These are phyloP conservation scores for Drosophila trapezifrons DNA, from an alignment of 1,140 invertebrate genomes.

Conservation along the genomic window DNA sequence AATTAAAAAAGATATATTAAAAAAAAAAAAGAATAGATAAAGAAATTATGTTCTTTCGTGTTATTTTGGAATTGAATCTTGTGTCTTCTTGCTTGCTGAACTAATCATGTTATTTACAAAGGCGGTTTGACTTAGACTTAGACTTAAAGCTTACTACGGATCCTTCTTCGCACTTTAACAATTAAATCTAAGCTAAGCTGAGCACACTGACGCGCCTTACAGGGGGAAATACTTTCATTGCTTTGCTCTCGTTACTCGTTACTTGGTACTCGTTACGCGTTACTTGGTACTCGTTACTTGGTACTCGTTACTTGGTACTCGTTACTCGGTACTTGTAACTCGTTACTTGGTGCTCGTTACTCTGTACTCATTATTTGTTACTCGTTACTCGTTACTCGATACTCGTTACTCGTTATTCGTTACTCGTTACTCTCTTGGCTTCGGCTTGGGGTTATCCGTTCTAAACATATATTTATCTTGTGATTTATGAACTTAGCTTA, in stretches of 20 bases:
- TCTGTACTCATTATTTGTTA: no score
- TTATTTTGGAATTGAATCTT: conserved; percentile 14
- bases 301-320: no score
- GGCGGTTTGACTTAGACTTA: conserved; percentile 57
- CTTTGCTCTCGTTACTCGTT: no score
- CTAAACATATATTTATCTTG: not conserved
- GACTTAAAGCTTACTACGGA: conserved; percentile 28
- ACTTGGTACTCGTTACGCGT: no score
- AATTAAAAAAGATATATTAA: conserved; percentile 25
- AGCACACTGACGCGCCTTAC: conserved; percentile 25
- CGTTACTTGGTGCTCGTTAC: no score
- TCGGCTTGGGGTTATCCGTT: conserved; percentile 12
- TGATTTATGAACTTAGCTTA: conserved; percentile 29
- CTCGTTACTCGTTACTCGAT: no score
- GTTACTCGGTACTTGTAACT: no score
- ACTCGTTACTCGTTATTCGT: not conserved
- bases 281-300: no score
- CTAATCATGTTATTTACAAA: conserved; percentile 63
- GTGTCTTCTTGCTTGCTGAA: conserved; percentile 14
- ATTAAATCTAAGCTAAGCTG: conserved; percentile 38
- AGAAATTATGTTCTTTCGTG: not conserved
- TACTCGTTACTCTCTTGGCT: conserved; percentile 34
- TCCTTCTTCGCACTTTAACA: not conserved
- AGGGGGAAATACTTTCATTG: conserved; percentile 31
- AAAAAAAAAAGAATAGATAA: conserved; percentile 1